Conservation (phyloP, 2,797 vertebrate genomes). For the Arrhamphus sclerolepis region DNA sequence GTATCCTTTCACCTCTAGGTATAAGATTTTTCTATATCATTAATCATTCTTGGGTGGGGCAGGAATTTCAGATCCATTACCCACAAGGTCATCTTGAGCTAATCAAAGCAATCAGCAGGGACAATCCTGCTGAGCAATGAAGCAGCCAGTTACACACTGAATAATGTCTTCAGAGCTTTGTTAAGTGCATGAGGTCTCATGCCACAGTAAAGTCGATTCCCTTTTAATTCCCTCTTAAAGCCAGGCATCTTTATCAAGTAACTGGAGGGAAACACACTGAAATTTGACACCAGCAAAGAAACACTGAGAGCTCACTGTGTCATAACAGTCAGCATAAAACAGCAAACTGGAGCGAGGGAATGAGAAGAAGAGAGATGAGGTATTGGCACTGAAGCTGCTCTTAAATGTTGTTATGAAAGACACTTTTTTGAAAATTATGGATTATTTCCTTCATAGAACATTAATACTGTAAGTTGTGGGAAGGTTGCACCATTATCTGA, state of each 20-base stretch:
- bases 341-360: background rate
- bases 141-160: slow-evolving; percentile 38
- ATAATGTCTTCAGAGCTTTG: slow-evolving; percentile 42
- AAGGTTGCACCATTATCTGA: background rate
- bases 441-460: slow-evolving; percentile 5
- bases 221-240: slow-evolving; percentile 52
- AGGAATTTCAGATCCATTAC: slow-evolving; percentile 44
- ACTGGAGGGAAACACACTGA: slow-evolving; percentile 20
- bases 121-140: slow-evolving; percentile 35
- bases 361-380: too few species aligned
- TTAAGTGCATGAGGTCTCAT: slow-evolving; percentile 52
- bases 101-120: slow-evolving; percentile 47
- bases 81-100: slow-evolving; percentile 37
- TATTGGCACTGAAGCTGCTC: background rate
- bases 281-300: slow-evolving; percentile 1
- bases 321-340: slow-evolving; percentile 7
- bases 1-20: background rate
- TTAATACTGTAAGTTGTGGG: slow-evolving; percentile 10
- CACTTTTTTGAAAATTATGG: slow-evolving; percentile 15
- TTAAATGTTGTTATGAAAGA: slow-evolving; percentile 3
- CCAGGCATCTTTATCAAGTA: slow-evolving; percentile 21
- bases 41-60: slow-evolving; percentile 14
- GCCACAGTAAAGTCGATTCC: slow-evolving; percentile 21
- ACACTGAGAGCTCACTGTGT: slow-evolving; percentile 14
- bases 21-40: background rate